These are phyloP conservation scores for Arrhopalites spinosus DNA, from an alignment of 2,888 invertebrate species.

Conservation along the genomic window DNA sequence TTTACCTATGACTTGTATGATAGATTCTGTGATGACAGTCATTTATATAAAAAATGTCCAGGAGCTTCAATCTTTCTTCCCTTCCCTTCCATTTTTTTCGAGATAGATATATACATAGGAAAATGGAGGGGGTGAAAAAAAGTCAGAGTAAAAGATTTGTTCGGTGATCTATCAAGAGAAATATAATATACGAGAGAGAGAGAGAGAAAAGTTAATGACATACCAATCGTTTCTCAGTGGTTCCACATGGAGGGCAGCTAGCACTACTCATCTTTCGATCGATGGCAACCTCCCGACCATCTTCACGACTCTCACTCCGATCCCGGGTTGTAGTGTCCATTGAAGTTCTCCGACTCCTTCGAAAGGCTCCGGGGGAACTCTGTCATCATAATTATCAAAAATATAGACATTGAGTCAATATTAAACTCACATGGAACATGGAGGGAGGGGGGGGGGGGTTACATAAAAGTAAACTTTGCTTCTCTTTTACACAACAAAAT, in stretches of 20 bases:
- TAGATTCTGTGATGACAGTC: too few species aligned
- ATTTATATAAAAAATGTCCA: not conserved
- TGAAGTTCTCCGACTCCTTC: conserved; percentile 56
- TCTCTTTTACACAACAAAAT: too few species aligned
- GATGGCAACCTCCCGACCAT: conserved; percentile 55
- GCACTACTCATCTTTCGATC: conserved; percentile 57
- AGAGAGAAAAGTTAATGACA: conserved; percentile 39
- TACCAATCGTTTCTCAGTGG: conserved; percentile 57
- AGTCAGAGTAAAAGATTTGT: too few species aligned
- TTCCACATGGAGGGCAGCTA: conserved; percentile 55
- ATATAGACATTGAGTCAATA: conserved; percentile 39
- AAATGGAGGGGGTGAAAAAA: too few species aligned
- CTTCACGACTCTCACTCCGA: conserved; percentile 54
- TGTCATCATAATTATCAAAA: conserved; percentile 50
- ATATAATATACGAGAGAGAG: not conserved
- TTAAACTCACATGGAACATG: conserved; percentile 6
- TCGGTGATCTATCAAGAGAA: not conserved
- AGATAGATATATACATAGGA: too few species aligned
- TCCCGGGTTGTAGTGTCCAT: conserved; percentile 53
- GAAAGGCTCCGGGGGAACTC: conserved; percentile 54
- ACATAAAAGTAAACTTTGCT: too few species aligned
- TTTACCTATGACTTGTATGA: too few species aligned
- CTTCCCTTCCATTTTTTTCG: not conserved
- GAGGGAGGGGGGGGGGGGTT: too few species aligned
- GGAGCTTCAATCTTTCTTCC: not conserved